Conservation (phyloP, 2,888 invertebrate species). For the Lathronympha strigana region DNA sequence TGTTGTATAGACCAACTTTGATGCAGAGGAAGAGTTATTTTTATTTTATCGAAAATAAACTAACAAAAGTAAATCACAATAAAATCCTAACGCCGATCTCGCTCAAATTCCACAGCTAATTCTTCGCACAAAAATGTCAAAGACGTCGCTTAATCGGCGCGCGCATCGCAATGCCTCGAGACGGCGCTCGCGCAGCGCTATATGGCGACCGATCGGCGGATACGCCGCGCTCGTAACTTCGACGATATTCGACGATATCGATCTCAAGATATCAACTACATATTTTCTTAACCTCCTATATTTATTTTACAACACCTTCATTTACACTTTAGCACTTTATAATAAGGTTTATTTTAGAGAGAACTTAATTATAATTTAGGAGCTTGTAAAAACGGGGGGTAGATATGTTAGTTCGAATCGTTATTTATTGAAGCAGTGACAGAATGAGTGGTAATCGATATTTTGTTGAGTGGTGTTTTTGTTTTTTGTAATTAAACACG, state of each 20-base stretch:
- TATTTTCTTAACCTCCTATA: conserved; percentile 29
- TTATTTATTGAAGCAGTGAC: conserved; percentile 40
- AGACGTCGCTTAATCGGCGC: conserved; percentile 48
- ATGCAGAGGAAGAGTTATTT: neutral
- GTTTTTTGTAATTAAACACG: conserved; percentile 33
- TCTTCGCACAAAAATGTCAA: conserved; percentile 51
- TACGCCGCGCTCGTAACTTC: conserved; percentile 48
- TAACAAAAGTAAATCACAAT: conserved; percentile 28
- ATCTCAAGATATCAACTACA: conserved; percentile 26
- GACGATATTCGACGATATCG: conserved; percentile 39
- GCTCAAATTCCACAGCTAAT: conserved; percentile 35
- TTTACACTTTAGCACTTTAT: neutral
- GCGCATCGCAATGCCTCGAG: conserved; percentile 46
- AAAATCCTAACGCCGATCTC: conserved; percentile 34
- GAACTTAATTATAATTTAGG: neutral
- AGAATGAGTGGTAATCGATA: conserved; percentile 41
- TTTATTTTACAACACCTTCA: conserved; percentile 26
- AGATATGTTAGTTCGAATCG: conserved; percentile 39
- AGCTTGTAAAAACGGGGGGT: conserved; percentile 1
- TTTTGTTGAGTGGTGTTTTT: conserved; percentile 28
- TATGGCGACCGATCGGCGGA: conserved; percentile 50
- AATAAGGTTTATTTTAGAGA: neutral
- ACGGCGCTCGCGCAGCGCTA: conserved; percentile 41
- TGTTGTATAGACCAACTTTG: neutral
- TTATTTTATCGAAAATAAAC: neutral